A percentile compares a stretch with the other conserved stretches of the same genome.
These are phyloP conservation scores for Ceyx margarethae DNA, from an alignment of 2,113 vertebrate species.

Conservation along the genomic window DNA sequence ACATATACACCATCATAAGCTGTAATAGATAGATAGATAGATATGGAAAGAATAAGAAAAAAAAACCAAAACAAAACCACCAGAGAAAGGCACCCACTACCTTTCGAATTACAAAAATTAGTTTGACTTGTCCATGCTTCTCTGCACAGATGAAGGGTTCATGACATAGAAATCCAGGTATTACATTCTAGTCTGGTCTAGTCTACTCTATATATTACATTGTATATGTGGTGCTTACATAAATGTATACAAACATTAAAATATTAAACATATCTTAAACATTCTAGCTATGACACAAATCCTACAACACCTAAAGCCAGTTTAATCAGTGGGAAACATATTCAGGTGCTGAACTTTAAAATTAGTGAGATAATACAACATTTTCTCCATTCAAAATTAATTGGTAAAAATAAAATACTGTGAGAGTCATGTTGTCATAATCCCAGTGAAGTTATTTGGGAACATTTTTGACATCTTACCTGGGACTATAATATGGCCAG, in stretches of 20 bases:
- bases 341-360: neutral
- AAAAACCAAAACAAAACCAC: too few relatives aligned
- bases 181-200: neutral
- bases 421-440: neutral
- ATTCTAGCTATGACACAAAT: neutral
- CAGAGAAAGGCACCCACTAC: fast-evolving
- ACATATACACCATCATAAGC: neutral
- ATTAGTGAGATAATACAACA: neutral
- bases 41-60: neutral
- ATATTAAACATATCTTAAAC: neutral
- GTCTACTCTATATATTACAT: neutral
- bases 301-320: neutral
- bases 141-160: neutral
- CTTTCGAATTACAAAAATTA: neutral
- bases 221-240: neutral
- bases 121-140: neutral
- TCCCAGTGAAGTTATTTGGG: neutral
- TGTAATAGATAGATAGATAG: neutral
- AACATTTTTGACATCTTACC: neutral
- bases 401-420: neutral
- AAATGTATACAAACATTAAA: neutral
- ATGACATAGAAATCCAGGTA: neutral
- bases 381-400: neutral
- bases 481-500: neutral
- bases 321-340: neutral